A percentile compares a stretch with the other conserved stretches of the same genome.
Evolutionary conservation across 2,797 vertebrate species (phyloP).

Genomic region (Phylloscopus collybita): DNA sequence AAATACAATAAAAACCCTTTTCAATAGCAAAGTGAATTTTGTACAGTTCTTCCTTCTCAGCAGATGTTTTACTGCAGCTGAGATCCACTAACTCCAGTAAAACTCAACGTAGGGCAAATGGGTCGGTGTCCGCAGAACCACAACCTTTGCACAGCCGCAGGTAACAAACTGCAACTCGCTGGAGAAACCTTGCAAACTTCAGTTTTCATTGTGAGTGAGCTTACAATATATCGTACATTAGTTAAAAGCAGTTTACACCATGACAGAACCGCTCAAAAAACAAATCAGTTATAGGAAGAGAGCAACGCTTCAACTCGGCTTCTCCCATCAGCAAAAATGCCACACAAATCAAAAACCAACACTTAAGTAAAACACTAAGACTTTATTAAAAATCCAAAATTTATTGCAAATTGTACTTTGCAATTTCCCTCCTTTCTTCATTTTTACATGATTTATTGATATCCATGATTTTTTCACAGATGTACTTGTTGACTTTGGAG

Average conservation of each 20-base stretch:
- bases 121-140: not conserved
- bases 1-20: conserved; percentile 46
- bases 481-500: conserved; percentile 99
- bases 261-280: conserved; percentile 21
- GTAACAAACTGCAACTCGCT: not conserved
- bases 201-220: not conserved
- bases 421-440: conserved; percentile 94
- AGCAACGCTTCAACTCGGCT: not conserved
- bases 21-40: conserved; percentile 35
- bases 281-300: not conserved
- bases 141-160: not conserved
- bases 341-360: conserved; percentile 63
- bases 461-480: conserved; percentile 99
- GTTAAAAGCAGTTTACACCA: conserved; percentile 38
- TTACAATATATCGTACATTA: conserved; percentile 31
- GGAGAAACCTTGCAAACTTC: conserved; percentile 20
- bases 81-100: not conserved
- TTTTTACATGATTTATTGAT: conserved; percentile 99
- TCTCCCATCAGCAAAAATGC: conserved; percentile 15
- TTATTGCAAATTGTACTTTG: conserved; percentile 90
- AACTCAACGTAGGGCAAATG: not conserved
- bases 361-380: conserved; percentile 75
- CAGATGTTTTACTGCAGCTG: not conserved
- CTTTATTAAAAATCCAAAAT: conserved; percentile 82
- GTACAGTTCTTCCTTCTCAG: conserved; percentile 26